Conservation (phyloP, 2,113 vertebrate species). For the Sarotherodon lohbergeri region DNA sequence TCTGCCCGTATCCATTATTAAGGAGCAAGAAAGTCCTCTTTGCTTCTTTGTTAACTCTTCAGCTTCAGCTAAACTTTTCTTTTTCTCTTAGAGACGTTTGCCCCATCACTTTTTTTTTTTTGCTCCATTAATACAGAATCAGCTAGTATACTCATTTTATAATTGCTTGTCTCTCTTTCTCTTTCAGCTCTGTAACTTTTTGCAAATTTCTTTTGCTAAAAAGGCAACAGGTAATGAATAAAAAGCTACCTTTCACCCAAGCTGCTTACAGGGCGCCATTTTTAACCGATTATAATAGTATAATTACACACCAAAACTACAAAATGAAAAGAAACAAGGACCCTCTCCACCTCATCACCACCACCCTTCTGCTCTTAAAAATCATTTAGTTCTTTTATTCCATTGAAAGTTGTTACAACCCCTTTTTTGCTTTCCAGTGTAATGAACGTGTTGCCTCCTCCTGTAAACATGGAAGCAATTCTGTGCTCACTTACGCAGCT, state of each 20-base stretch:
- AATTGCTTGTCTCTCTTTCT: not conserved
- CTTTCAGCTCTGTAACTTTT: not conserved
- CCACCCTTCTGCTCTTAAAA: not conserved
- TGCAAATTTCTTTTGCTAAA: not conserved
- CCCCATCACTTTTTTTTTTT: not conserved
- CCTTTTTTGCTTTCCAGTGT: not conserved
- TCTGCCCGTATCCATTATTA: not conserved
- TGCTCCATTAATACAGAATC: not conserved
- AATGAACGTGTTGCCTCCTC: not conserved
- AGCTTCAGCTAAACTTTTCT: not conserved
- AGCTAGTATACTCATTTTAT: not conserved
- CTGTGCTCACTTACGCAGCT: not conserved
- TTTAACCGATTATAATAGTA: not conserved
- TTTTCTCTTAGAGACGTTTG: not conserved
- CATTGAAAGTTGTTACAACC: not conserved
- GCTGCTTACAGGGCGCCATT: not conserved
- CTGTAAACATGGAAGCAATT: not conserved
- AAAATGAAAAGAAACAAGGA: not conserved
- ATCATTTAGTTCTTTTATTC: constrained; percentile 9
- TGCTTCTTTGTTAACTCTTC: not conserved
- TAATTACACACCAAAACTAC: not conserved
- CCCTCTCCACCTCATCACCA: not conserved
- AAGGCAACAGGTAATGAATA: constrained; percentile 2
- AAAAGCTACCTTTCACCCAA: constrained; percentile 8
- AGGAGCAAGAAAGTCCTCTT: not conserved